Conservation (phyloP, 2,797 vertebrate species). For the Poeciliopsis turneri region DNA sequence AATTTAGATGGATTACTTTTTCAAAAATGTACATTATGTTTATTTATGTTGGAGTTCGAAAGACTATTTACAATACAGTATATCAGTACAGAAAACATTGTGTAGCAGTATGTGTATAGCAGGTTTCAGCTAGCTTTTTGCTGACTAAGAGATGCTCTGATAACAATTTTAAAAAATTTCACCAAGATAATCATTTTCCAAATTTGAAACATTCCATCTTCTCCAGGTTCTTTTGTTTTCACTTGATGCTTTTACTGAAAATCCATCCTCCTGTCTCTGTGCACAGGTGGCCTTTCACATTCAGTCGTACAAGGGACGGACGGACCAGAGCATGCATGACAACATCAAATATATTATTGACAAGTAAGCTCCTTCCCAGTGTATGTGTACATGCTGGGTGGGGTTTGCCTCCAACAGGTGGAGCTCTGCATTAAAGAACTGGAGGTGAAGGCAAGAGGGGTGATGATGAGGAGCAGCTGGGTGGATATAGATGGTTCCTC, state of each 20-base stretch:
- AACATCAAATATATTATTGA: conserved; percentile 91
- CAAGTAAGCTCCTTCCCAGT: conserved; percentile 78
- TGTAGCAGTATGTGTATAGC: background rate
- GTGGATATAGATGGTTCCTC: background rate
- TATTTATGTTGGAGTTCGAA: too few relatives aligned
- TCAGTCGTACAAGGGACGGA: conserved; percentile 81
- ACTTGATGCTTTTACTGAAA: conserved; percentile 3
- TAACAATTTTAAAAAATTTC: background rate
- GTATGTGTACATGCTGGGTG: background rate
- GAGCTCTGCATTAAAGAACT: background rate
- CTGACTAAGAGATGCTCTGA: background rate
- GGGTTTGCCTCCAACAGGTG: conserved; percentile 5
- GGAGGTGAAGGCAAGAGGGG: background rate
- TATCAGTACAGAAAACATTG: too few relatives aligned
- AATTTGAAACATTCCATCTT: background rate
- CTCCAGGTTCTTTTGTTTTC: conserved; percentile 22
- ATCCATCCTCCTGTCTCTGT: conserved; percentile 16
- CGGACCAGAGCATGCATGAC: conserved; percentile 86
- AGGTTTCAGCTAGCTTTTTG: background rate
- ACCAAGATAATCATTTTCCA: background rate
- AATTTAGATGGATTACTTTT: too few relatives aligned
- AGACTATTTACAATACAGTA: too few relatives aligned
- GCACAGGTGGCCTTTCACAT: conserved; percentile 74
- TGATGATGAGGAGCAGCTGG: background rate
- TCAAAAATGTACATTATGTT: too few relatives aligned